Evolutionary conservation across 2,113 vertebrate species (phyloP).

Genomic region (Calypte anna): DNA sequence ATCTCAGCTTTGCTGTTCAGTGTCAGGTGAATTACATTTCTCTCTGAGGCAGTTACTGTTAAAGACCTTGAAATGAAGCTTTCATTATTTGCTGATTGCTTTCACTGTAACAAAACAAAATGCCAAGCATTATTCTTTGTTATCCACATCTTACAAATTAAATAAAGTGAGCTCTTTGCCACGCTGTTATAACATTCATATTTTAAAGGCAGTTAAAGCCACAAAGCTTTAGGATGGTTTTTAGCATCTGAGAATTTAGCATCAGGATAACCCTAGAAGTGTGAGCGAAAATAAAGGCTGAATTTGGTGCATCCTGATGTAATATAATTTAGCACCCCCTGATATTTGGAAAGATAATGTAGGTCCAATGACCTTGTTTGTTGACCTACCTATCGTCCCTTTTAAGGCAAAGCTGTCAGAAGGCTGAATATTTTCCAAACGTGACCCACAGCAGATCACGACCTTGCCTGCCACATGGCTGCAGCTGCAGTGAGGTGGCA

Average conservation of each 20-base stretch:
- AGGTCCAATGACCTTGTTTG: neutral
- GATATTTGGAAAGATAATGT: neutral
- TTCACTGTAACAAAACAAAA: neutral
- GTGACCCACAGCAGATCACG: neutral
- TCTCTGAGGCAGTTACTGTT: neutral
- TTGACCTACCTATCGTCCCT: neutral
- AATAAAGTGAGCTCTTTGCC: neutral
- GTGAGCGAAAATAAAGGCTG: neutral
- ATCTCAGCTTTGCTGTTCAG: neutral
- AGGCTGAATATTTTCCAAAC: neutral
- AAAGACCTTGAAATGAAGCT: constrained; percentile 56
- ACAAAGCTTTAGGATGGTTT: neutral
- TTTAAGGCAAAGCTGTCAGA: neutral
- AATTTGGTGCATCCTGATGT: neutral
- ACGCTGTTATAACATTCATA: neutral
- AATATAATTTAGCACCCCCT: neutral
- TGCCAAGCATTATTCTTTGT: neutral
- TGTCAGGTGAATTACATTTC: constrained; percentile 41
- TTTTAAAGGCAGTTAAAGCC: neutral
- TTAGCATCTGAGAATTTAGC: neutral
- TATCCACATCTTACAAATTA: neutral
- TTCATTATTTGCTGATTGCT: constrained; percentile 29
- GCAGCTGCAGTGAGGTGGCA: accelerated
- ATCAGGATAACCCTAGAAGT: neutral
- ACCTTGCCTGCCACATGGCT: accelerated